Base-by-base conservation (phyloP, 2,888 invertebrate genomes). In the Fragum whitleyi region DNA sequence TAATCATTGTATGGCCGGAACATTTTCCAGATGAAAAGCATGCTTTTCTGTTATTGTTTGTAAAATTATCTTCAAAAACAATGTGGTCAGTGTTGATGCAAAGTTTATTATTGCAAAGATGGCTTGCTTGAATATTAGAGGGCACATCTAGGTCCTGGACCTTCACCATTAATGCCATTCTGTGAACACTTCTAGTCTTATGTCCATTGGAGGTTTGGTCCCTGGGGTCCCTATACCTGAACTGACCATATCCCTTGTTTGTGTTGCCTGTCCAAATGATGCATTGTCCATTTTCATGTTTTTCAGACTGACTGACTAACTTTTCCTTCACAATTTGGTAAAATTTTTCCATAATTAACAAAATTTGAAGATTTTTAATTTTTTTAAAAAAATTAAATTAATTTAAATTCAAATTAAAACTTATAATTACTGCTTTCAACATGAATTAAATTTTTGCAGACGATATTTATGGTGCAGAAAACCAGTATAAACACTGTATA, bases 221-320 rank as follows among this genome's bases (percentile, higher is more conserved):
- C 28, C 68, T 68, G 29, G 70, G 70, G 51, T 70, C 70, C 29
- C 29, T 53, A 32, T 55, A 70, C 29, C 55, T 70, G 32, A 70
- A 70, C 55, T 70, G 70, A 28, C 70, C 70, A 70, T 55, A 70
- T 2, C 70, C 70, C 36, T 70, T 70, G 53, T 32, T 70, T 29
- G 36, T 32, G 32, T 36, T 32, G 55, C 70, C 70, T 21, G 55
- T 70, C 55, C 70, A 53, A 28, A 47, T 51, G 28, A 68, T 51
- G 28, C 68, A 68, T 26, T 68, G 68, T 23, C 68, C 68, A 47
- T 68, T 68, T 68, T 68, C 68, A 51, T 68, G 68, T 23, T 26
- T 26, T 26, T 51, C 19, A 19, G 47, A 68, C 47, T 68, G 68
- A 47, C 29, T 47, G 14, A 14, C 51, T 51, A 68, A 26, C n/a